These are phyloP conservation scores for Linnaemya vulpina DNA, from an alignment of 2,888 invertebrate species.

Conservation along the genomic window DNA sequence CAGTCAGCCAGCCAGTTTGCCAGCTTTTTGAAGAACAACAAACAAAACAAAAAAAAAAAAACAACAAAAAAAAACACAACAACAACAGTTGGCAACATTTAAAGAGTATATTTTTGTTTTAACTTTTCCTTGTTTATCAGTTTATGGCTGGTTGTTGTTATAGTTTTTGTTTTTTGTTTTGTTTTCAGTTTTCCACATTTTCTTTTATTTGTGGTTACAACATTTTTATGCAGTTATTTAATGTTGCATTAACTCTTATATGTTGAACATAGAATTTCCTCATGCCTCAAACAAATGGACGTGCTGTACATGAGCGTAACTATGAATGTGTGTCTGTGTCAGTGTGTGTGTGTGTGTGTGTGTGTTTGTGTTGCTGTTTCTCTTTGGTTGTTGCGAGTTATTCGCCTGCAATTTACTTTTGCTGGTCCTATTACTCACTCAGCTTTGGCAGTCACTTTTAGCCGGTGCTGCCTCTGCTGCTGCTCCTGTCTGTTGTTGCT, in stretches of 20 bases:
- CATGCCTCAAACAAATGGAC: conserved; percentile 42
- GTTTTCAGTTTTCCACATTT: conserved; percentile 52
- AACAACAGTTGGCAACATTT: too few species aligned
- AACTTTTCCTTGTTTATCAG: conserved; percentile 61
- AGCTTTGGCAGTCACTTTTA: conserved; percentile 37
- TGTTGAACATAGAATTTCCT: conserved; percentile 63
- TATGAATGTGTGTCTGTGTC: background rate
- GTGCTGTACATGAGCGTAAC: background rate
- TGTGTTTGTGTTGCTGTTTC: conserved; percentile 4
- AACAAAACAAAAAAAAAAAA: background rate
- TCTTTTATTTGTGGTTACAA: conserved; percentile 51
- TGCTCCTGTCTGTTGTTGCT: conserved; percentile 19
- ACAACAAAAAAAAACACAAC: too few species aligned
- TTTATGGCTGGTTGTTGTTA: conserved; percentile 28
- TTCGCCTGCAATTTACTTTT: conserved; percentile 51
- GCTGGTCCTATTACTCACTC: conserved; percentile 46
- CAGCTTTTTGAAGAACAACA: conserved; percentile 40
- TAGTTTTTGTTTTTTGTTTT: background rate
- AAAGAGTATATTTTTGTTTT: conserved; percentile 29
- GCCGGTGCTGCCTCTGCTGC: conserved; percentile 17
- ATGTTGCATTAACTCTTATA: conserved; percentile 50
- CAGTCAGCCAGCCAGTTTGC: conserved; percentile 27
- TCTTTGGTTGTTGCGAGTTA: conserved; percentile 38
- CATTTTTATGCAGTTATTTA: conserved; percentile 56
- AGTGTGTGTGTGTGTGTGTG: background rate